These are phyloP conservation scores for Myiothlypis coronata DNA, from an alignment of 2,797 vertebrate species.

Conservation along the genomic window DNA sequence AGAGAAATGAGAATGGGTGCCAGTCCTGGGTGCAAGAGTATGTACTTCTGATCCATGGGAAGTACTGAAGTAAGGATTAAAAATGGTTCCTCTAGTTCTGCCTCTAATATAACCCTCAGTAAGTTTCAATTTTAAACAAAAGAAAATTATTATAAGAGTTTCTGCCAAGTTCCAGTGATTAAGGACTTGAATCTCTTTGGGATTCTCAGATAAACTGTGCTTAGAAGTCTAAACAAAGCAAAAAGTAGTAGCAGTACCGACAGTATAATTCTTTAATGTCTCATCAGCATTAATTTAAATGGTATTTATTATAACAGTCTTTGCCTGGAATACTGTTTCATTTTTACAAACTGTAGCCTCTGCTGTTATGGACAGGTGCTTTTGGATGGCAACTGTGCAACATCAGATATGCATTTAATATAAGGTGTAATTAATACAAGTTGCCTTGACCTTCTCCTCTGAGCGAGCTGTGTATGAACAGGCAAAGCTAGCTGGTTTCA, in stretches of 20 bases:
- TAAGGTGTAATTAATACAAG: background rate
- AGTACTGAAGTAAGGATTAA: background rate
- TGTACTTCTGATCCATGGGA: background rate
- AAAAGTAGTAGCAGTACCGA: background rate
- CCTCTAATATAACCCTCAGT: background rate
- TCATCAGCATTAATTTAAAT: background rate
- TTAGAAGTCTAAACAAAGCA: background rate
- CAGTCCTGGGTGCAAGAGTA: rapidly evolving
- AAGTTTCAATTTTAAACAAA: background rate
- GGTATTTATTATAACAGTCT: background rate
- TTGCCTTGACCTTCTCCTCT: constrained; percentile 31
- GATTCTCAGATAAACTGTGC: background rate
- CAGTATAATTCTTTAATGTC: background rate
- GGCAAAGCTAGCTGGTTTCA: background rate
- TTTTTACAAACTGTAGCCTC: background rate
- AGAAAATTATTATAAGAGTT: background rate
- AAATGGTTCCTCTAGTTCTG: background rate
- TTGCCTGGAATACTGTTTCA: background rate
- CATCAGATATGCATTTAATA: background rate
- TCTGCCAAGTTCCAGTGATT: background rate
- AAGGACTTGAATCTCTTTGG: background rate
- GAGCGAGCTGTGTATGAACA: background rate
- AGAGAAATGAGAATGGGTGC: background rate
- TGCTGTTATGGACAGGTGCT: background rate
- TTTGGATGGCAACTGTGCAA: background rate